These are phyloP conservation scores for Manis crassicaudata DNA, from an alignment of 2,797 vertebrate species.

Conservation along the genomic window DNA sequence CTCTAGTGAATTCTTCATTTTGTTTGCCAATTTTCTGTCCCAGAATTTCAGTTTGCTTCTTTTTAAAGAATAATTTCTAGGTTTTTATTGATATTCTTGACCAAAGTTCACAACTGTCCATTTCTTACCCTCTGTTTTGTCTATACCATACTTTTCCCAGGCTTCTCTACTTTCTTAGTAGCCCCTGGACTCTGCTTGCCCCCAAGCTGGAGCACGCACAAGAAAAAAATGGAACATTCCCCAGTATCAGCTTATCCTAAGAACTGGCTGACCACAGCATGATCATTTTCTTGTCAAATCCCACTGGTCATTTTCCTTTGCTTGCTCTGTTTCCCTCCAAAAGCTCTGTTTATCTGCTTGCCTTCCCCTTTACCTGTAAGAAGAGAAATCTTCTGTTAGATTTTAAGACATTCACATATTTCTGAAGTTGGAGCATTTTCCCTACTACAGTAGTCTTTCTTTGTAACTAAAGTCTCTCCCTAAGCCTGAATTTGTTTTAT, in stretches of 20 bases:
- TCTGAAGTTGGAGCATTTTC: neutral
- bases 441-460: neutral
- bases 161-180: neutral
- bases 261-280: neutral
- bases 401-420: conserved; percentile 4
- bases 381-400: neutral
- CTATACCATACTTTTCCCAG: neutral
- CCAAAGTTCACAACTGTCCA: neutral
- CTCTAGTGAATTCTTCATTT: neutral
- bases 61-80: neutral
- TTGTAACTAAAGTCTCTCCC: neutral
- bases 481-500: neutral
- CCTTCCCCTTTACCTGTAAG: neutral
- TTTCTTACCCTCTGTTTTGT: neutral
- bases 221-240: neutral
- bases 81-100: neutral
- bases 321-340: neutral
- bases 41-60: neutral
- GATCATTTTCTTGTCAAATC: neutral
- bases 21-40: neutral
- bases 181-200: neutral
- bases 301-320: neutral
- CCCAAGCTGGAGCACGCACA: neutral
- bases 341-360: neutral
- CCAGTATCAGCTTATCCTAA: neutral